These are phyloP conservation scores for Bubalus kerabau DNA, from an alignment of 2,113 vertebrate species.

Conservation along the genomic window DNA sequence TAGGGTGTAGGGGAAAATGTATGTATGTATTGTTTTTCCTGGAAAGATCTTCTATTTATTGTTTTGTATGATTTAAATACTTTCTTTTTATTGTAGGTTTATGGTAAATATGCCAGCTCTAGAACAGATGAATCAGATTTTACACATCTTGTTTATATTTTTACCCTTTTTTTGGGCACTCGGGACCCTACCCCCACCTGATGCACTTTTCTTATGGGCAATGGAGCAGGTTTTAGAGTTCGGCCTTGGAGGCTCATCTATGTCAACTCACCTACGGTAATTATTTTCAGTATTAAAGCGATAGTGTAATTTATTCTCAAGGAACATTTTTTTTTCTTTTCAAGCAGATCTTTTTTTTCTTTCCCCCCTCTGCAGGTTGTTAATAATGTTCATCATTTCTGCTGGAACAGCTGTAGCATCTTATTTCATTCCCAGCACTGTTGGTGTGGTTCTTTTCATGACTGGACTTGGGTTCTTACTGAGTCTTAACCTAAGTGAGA, in stretches of 20 bases:
- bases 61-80: conserved; percentile 56
- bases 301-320: neutral
- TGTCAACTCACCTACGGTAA: conserved; percentile 94
- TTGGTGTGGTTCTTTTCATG: conserved; percentile 92
- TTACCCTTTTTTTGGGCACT: conserved; percentile 94
- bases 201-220: conserved; percentile 94
- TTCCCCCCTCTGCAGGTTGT: conserved; percentile 84
- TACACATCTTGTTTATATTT: conserved; percentile 92
- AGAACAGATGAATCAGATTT: conserved; percentile 90
- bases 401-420: conserved; percentile 85
- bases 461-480: conserved; percentile 92
- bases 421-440: conserved; percentile 92
- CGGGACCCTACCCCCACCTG: conserved; percentile 92
- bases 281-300: conserved; percentile 53
- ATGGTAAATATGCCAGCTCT: conserved; percentile 83
- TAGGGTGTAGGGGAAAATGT: neutral
- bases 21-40: neutral
- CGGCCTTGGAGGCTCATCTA: conserved; percentile 93
- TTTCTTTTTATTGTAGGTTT: conserved; percentile 83
- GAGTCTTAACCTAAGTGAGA: conserved; percentile 92
- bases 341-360: conserved; percentile 68
- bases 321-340: conserved; percentile 70
- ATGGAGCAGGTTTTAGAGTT: conserved; percentile 95
- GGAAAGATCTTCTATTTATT: neutral
- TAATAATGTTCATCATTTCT: conserved; percentile 92